phyloP scores from a whole-genome alignment of 2,113 vertebrate genomes.

The Poeciliopsis occidentalis region DNA sequence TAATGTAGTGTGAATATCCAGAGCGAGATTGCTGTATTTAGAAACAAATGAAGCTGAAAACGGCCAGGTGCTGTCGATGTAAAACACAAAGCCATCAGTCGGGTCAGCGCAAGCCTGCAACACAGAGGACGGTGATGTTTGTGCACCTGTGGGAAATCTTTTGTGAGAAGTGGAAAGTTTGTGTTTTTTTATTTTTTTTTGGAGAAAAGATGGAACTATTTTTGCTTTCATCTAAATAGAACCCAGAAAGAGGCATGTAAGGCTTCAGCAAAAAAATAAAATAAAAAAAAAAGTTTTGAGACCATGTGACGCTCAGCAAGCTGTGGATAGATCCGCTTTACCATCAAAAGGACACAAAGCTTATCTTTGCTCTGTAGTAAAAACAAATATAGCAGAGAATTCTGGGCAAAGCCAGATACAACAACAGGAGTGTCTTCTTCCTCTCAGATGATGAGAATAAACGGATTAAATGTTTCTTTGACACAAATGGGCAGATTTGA shows the following conservation, averaged over 20 bases:
- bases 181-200: conserved; percentile 23
- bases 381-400: background rate
- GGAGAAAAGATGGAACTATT: conserved; percentile 1
- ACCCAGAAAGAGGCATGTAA: conserved; percentile 18
- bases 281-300: conserved; percentile 30
- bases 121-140: conserved; percentile 54
- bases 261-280: conserved; percentile 22
- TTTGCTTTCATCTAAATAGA: conserved; percentile 32
- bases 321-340: conserved; percentile 33
- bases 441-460: conserved; percentile 36
- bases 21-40: conserved; percentile 47
- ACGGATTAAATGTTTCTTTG: conserved; percentile 41
- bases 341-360: conserved; percentile 8
- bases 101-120: conserved; percentile 31
- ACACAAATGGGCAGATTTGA: conserved; percentile 58
- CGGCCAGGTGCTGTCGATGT: conserved; percentile 58
- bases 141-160: conserved; percentile 62
- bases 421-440: background rate
- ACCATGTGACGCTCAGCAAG: conserved; percentile 21
- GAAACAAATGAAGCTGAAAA: conserved; percentile 65
- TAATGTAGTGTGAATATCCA: conserved; percentile 66
- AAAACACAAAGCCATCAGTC: conserved; percentile 40
- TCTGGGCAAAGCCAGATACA: background rate
- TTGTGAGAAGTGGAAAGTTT: conserved; percentile 10
- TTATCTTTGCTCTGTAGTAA: background rate